Base-by-base conservation (phyloP, 2,888 invertebrate species). In the Torymus aiolomorphi region DNA sequence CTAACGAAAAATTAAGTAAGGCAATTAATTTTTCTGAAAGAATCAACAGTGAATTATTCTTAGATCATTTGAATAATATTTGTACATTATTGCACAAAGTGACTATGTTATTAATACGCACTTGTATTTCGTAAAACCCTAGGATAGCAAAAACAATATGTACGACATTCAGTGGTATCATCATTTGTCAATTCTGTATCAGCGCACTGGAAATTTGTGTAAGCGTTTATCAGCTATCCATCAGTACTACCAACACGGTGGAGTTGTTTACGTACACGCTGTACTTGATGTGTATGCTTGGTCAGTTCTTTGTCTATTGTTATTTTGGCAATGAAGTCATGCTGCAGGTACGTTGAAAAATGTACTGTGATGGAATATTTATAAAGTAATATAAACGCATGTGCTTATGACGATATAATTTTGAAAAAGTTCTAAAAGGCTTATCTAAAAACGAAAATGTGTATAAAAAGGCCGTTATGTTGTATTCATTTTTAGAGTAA, bases 241-340 rank as follows among this genome's bases (percentile, higher is more conserved):
- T 54, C 0, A 20, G 57, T 11, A 42, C 65, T 2, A 51, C n/a
- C 11, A 76, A 14, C 4, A 24, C n/a, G 2, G 13, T 67, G 2
- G 51, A 67, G 31, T 12, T 76, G 13, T 18, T 66, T 12, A 62
- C 62, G 1, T 71, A 80, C 16, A 0, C n/a, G 14, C 13, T 79
- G 0, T 80, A 76, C 20, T 65, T 80, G 20, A 59, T 49, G 10
- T 75, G 75, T 14, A 72, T 80, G 71, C 65, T 76, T 4, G 69
- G 70, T 0, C 69, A 80, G 31, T 76, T 80, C 65, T 80, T 76
- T n/a, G 52, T 76, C 1, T 80, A 76, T 18, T 76, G 80, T 11
- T 80, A 74, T 20, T 71, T 72, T 18, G 80, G 76, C 3, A 80
- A 80, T 14, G 76, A 80, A 67, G 54, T 80, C 0, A 71, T n/a